Base-by-base conservation (phyloP, 2,797 vertebrate genomes). In the Tauraco hartlaubi region DNA sequence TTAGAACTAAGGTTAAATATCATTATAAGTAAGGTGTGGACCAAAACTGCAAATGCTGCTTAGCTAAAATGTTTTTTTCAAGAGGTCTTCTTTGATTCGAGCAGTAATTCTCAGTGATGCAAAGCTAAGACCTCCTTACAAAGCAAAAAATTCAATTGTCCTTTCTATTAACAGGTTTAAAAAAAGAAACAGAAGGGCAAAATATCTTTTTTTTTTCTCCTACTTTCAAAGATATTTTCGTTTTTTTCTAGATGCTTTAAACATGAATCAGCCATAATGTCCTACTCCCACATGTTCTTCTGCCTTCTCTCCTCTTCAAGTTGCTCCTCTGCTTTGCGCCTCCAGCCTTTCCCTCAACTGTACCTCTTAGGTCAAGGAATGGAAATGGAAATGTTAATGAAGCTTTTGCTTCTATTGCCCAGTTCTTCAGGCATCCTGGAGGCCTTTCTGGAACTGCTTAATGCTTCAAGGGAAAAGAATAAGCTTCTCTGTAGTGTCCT, bases 1-100 rank as follows among this genome's bases (percentile, higher is more conserved):
- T 85, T 95, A 69, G 91, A 90, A 64, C 22, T 18, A 55, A 90
- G 66, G 85, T 90, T 94, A 93, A 88, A 22, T 58, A 75, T 21
- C 62, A 31, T 78, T 91, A 14, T 23, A 75, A 91, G 22, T 54
- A 78, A 92, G 66, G n/a, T 81, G 69, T 73, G 66, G 89, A 92
- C 43, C 41, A 59, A 72, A 90, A 78, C n/a, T 92, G 49, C 78
- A 90, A 94, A 88, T 72, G 20, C 72, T 77, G n/a, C 66, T 62
- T 56, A 46, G 75, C 44, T 82, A 58, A 79, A 88, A 85, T 62
- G 5, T 11, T 75, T 68, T 78, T 90, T 76, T 20, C 16, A 89
- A 49, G 56, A 39, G 21, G 9, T 67, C 23, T 39, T 75, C 22
- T 35, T 90, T 26, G 2, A 55, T 56, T 85, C 4, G 14, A 61